phyloP scores from a whole-genome alignment of 2,113 vertebrate species.

The Ptilonorhynchus violaceus region DNA sequence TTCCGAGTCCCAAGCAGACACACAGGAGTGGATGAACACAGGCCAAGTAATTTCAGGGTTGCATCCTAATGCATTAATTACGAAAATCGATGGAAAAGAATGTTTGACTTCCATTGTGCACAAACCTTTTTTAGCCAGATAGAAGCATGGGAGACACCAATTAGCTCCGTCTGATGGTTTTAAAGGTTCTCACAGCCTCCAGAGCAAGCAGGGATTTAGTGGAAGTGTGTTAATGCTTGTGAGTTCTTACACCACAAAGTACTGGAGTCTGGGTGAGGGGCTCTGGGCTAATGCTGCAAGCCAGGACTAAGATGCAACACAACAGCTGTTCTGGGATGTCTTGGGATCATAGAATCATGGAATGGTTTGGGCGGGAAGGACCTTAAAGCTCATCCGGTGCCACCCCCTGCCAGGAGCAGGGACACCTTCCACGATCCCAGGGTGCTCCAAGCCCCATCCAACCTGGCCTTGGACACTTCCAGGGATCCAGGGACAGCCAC shows the following conservation, averaged over 20 bases:
- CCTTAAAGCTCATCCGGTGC: background rate
- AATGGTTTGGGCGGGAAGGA: background rate
- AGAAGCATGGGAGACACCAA: background rate
- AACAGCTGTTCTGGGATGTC: background rate
- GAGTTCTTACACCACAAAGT: background rate
- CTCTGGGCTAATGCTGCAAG: background rate
- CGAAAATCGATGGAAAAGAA: background rate
- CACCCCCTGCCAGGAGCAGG: background rate
- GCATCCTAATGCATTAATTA: background rate
- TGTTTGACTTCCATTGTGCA: background rate
- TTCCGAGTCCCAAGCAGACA: background rate
- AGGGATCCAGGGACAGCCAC: background rate
- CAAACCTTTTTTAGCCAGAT: background rate
- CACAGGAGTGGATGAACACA: background rate
- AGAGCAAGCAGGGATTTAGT: background rate
- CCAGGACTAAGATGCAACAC: background rate
- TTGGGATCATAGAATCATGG: background rate
- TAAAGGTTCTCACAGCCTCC: background rate
- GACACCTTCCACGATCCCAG: background rate
- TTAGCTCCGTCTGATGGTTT: background rate
- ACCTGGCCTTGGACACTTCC: accelerated
- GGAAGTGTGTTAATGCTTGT: background rate
- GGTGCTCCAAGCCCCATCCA: background rate
- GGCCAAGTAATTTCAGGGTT: background rate
- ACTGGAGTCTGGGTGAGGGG: background rate